Conservation (phyloP, 2,888 invertebrate genomes). For the Venustoraphidia nigricollis region DNA sequence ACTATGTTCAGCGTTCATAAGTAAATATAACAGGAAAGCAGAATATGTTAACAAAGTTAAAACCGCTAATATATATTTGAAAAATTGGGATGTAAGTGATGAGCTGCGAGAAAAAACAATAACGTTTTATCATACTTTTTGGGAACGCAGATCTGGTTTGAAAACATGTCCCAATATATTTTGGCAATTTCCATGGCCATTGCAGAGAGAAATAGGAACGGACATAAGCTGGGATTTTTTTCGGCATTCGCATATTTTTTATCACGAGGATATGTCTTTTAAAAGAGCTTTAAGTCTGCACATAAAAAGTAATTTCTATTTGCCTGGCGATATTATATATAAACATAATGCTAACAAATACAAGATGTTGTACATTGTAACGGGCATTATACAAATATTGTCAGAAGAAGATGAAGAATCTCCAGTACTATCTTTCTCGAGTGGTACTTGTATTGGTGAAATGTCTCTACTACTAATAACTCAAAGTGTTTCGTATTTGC, state of each 20-base stretch:
- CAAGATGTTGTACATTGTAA: conserved; percentile 35
- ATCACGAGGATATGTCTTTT: conserved; percentile 33
- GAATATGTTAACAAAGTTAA: conserved; percentile 9
- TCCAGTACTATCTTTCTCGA: conserved; percentile 36
- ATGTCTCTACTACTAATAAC: conserved; percentile 30
- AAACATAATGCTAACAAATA: conserved; percentile 32
- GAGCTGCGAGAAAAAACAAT: conserved; percentile 8
- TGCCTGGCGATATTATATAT: conserved; percentile 34
- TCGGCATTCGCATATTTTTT: conserved; percentile 34
- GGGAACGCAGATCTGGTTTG: conserved; percentile 35
- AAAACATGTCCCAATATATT: conserved; percentile 29
- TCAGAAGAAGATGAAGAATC: conserved; percentile 38
- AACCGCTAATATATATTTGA: conserved; percentile 7
- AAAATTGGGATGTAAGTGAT: conserved; percentile 9
- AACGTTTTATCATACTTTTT: conserved; percentile 32
- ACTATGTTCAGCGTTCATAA: conserved; percentile 10
- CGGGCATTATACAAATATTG: conserved; percentile 32
- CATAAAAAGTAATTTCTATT: conserved; percentile 34
- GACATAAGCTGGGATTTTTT: conserved; percentile 36
- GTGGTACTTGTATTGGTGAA: conserved; percentile 36
- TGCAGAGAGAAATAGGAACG: conserved; percentile 35
- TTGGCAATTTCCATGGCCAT: conserved; percentile 28
- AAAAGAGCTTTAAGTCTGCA: conserved; percentile 31
- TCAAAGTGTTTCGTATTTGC: conserved; percentile 20
- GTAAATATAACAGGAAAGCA: conserved; percentile 10